Evolutionary conservation across 2,113 vertebrate species (phyloP), one percentile per base, ranked within the genome.

Genomic region (Carassius carassius): DNA sequence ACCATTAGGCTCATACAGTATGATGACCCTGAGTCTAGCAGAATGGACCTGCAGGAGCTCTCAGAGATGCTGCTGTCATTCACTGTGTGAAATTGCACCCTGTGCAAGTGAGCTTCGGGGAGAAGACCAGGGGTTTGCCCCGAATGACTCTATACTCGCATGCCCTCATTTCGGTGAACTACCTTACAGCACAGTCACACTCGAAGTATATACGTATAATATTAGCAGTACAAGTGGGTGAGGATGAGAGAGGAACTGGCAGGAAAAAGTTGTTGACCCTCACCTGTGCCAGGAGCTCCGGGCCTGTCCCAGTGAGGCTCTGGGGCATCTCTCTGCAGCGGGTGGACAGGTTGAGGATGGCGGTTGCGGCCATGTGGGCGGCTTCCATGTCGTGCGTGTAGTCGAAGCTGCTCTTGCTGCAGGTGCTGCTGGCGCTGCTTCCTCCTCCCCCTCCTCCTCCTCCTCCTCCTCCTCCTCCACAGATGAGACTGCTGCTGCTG

Each of bases 351-450:
- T 99, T 99, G 92, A 99, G 96, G 92, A 99, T 99, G 94, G 98
- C 98, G 0, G 98, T 97, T 90, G 98, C 98, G 6, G 98, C 98
- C 98, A 99, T 99, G 95, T 99, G 98, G 0, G 98, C 98, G 2
- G 98, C 98, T 94, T 99, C 98, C 97, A 98, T 95, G 93, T 99
- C 98, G 85, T 99, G 98, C 49, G 96, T 98, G 94, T 98, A 99
- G 94, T 99, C 98, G 86, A 99, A 99, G 95, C 98, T 99, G 96
- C 98, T 99, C 91, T 97, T 99, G 93, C 98, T 99, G 95, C 98
- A 99, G 86, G 98, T 98, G 94, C 98, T 99, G 96, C 97, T 99
- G 93, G 97, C 98, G 77, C 98, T 98, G 96, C 98, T 98, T 90
- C 95, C 96, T 21, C 95, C 95, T 90, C 96, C 88, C 21, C 80